phyloP scores from a whole-genome alignment of 2,888 invertebrate genomes.

The Plusia festucae region DNA sequence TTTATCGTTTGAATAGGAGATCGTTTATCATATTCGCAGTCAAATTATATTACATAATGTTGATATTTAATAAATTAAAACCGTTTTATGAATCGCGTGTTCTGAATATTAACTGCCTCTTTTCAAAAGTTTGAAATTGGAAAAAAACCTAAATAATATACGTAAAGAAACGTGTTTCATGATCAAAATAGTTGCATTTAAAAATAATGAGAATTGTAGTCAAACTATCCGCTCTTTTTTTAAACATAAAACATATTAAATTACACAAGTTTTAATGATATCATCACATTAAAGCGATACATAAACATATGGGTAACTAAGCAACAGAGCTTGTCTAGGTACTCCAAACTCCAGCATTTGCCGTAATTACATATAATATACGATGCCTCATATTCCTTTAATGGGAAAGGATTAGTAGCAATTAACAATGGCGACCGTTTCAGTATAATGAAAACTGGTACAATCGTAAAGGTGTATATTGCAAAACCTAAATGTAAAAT shows the following conservation, averaged over 20 bases:
- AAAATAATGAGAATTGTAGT: too few relatives aligned
- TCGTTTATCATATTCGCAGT: slow-evolving; percentile 43
- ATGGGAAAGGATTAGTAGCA: slow-evolving; percentile 35
- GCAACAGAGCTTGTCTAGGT: slow-evolving; percentile 7
- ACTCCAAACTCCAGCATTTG: slow-evolving; percentile 13
- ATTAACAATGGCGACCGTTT: slow-evolving; percentile 17
- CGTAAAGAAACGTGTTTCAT: too few relatives aligned
- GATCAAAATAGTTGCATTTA: too few relatives aligned
- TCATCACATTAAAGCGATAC: neutral
- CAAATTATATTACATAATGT: slow-evolving; percentile 51
- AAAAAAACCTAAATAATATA: too few relatives aligned
- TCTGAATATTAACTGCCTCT: slow-evolving; percentile 13
- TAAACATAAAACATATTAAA: too few relatives aligned
- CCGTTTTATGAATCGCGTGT: slow-evolving; percentile 28
- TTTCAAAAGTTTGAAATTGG: neutral
- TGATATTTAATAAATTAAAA: slow-evolving; percentile 56
- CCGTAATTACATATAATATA: slow-evolving; percentile 35
- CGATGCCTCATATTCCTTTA: slow-evolving; percentile 35
- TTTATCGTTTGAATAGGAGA: slow-evolving; percentile 40
- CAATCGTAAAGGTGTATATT: slow-evolving; percentile 5
- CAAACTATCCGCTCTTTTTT: too few relatives aligned
- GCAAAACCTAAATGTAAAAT: slow-evolving; percentile 15
- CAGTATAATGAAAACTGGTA: slow-evolving; percentile 22
- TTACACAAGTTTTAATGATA: too few relatives aligned
- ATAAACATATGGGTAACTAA: slow-evolving; percentile 7